Evolutionary conservation across 2,797 vertebrate genomes (phyloP).

Genomic region (Sitta carolinensis): DNA sequence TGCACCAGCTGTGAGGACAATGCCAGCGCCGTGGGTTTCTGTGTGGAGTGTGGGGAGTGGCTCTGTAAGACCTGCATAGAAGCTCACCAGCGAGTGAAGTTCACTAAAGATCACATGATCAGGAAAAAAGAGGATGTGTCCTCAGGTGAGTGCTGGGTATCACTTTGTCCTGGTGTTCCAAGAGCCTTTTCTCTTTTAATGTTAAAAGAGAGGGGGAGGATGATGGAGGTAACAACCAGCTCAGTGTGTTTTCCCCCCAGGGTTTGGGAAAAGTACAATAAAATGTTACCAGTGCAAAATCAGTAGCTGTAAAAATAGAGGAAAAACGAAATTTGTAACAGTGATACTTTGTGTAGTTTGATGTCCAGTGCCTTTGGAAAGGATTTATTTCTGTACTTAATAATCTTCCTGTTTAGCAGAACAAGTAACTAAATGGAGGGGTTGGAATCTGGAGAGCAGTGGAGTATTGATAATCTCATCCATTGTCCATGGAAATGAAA

Average conservation of each 20-base stretch:
- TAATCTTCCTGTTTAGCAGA: background rate
- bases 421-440: background rate
- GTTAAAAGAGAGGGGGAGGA: background rate
- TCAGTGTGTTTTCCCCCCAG: background rate
- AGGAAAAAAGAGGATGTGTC: slow-evolving; percentile 94
- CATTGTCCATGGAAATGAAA: background rate
- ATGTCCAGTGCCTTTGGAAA: background rate
- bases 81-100: slow-evolving; percentile 97
- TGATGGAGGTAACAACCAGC: background rate
- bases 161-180: background rate
- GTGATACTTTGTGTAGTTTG: background rate
- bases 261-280: background rate
- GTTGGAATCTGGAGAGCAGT: background rate
- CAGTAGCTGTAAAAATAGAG: background rate
- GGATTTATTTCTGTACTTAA: background rate
- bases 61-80: slow-evolving; percentile 98
- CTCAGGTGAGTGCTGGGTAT: slow-evolving; percentile 78
- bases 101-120: slow-evolving; percentile 98
- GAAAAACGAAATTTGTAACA: background rate
- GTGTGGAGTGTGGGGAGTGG: slow-evolving; percentile 97
- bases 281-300: background rate
- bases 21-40: slow-evolving; percentile 94
- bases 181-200: accelerated
- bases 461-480: background rate
- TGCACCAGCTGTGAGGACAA: slow-evolving; percentile 99